These are phyloP conservation scores for Siphlonurus alternatus DNA, from an alignment of 2,888 invertebrate genomes.

Conservation along the genomic window DNA sequence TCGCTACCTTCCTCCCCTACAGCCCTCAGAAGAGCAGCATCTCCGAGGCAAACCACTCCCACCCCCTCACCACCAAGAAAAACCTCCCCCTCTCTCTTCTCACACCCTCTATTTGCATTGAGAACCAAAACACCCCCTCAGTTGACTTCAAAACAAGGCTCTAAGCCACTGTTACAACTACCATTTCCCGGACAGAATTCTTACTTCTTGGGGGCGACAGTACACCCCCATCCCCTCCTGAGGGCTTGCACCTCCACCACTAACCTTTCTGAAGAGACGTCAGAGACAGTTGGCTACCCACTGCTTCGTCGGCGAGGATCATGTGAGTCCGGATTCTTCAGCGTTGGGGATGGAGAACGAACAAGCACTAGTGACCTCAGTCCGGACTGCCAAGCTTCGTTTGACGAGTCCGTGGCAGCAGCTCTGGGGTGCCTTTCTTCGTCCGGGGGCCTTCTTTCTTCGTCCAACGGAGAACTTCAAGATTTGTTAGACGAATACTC, in stretches of 20 bases:
- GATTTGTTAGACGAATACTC: not conserved
- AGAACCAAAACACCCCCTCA: not conserved
- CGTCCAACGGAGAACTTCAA: not conserved
- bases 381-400: constrained; percentile 13
- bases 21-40: constrained; percentile 6
- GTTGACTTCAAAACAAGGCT: not conserved
- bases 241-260: constrained; percentile 1
- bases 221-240: too few species aligned
- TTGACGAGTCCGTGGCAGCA: constrained; percentile 13
- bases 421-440: constrained; percentile 2
- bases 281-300: not conserved
- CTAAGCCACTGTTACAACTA: not conserved
- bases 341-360: constrained; percentile 49
- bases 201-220: not conserved
- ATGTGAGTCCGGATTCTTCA: constrained; percentile 80
- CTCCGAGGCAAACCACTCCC: not conserved
- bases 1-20: constrained; percentile 22
- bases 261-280: not conserved
- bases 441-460: constrained; percentile 4
- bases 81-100: not conserved
- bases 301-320: constrained; percentile 55
- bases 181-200: not conserved
- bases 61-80: too few species aligned
- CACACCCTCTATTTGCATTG: not conserved
- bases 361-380: constrained; percentile 21